Percentiles rank a stretch among this genome's conserved stretches.
phyloP scores from a whole-genome alignment of 2,797 vertebrate genomes.

The Nyctibius grandis region DNA sequence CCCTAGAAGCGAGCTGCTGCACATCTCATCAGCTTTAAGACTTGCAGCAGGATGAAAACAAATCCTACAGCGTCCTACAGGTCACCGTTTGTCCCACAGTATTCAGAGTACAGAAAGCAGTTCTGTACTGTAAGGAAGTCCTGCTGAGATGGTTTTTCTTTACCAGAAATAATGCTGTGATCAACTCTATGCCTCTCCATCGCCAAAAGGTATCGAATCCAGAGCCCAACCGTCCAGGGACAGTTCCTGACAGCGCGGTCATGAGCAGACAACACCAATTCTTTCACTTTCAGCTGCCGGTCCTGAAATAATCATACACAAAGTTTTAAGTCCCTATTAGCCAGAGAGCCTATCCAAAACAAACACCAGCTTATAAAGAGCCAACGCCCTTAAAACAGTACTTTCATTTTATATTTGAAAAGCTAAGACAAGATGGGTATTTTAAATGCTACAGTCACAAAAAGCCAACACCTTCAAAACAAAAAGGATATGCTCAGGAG shows the following conservation, averaged over 20 bases:
- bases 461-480: not conserved
- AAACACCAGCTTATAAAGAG: not conserved
- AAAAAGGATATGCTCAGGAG: not conserved
- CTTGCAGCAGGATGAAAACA: not conserved
- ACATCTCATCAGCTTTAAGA: not conserved
- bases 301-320: constrained; percentile 72
- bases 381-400: not conserved
- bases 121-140: not conserved
- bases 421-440: not conserved
- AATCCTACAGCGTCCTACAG: not conserved
- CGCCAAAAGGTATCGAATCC: constrained; percentile 90
- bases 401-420: not conserved
- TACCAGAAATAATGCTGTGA: constrained; percentile 84
- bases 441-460: not conserved
- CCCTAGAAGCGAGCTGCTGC: not conserved
- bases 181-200: constrained; percentile 89
- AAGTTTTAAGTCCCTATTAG: not conserved
- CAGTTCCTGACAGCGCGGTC: constrained; percentile 93
- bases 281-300: constrained; percentile 91
- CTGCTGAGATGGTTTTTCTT: not conserved
- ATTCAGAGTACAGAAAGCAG: not conserved
- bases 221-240: constrained; percentile 94
- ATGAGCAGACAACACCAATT: constrained; percentile 88
- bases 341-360: not conserved
- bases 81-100: no score